Conservation (phyloP, 2,113 vertebrate species). For the Saguinus imperator region DNA sequence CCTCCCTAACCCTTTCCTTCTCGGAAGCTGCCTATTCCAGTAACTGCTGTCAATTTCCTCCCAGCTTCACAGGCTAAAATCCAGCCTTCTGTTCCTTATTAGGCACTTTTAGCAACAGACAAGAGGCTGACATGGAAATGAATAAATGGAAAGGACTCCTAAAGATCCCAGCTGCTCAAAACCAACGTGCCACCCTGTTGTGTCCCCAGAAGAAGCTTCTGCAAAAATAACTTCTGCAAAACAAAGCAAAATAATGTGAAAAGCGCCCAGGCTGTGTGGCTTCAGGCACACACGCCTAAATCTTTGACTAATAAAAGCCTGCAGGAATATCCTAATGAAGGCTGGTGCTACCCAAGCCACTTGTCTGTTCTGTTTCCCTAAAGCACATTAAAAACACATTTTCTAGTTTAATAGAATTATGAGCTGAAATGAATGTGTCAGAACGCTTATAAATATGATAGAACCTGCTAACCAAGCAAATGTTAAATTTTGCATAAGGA, state of each 20-base stretch:
- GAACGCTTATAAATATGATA: not conserved
- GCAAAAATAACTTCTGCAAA: not conserved
- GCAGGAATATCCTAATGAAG: slow-evolving; percentile 25
- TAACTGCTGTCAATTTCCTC: not conserved
- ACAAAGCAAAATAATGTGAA: not conserved
- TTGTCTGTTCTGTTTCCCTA: slow-evolving; percentile 40
- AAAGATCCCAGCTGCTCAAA: not conserved
- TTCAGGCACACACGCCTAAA: not conserved
- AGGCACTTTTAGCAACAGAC: not conserved
- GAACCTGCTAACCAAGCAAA: not conserved
- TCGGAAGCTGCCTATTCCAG: not conserved
- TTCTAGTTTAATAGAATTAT: slow-evolving; percentile 50
- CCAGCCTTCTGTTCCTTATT: not conserved
- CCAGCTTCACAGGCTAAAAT: not conserved
- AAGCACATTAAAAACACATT: slow-evolving; percentile 70
- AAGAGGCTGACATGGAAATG: not conserved
- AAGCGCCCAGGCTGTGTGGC: not conserved
- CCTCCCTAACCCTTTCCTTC: not conserved
- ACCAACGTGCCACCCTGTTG: not conserved
- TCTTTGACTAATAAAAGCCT: slow-evolving; percentile 32
- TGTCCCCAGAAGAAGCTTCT: not conserved
- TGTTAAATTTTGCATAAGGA: slow-evolving; percentile 41
- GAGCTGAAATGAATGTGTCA: slow-evolving; percentile 35
- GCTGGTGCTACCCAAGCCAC: not conserved
- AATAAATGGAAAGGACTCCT: not conserved